Base-by-base conservation (phyloP, 2,797 vertebrate genomes). In the Kryptopterus vitreolus region DNA sequence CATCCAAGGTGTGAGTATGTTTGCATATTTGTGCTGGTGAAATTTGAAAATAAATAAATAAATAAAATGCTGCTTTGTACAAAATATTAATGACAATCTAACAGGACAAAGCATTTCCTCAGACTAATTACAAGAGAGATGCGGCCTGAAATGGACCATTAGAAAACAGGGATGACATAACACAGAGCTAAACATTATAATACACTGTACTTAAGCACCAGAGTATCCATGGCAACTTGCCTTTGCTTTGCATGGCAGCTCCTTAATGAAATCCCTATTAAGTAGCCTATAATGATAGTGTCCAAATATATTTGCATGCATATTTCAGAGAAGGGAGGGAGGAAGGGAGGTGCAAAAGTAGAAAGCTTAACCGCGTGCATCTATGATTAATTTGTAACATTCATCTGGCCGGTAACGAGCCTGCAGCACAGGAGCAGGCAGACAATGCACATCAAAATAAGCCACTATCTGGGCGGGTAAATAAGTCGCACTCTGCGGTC, bases 251-350 rank as follows among this genome's bases (percentile, higher is more conserved):
- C 90, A 91, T 87, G 89, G 88, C 88, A 87, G 89, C 89, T 87
- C 89, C 90, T 90, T 93, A 92, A 94, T 94, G 92, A 93, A 94
- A 92, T 92, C 90, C 90, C 89, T 93, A 92, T 93, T 94, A 93
- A 93, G 90, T 91, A 91, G 90, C 91, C 89, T 89, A 90, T 93
- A 92, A 94, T 93, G 90, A 93, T 88, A 90, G 88, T 90, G 90
- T 90, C 92, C 92, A 92, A 91, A 93, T 90, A 88, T 89, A 92
- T 94, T 93, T 92, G 91, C 92, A 93, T 94, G 92, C 89, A 89
- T 88, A 85, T 91, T 91, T 90, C 82, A 86, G 79, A 75, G 70
- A 55, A 70, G 78, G 76, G 81, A 62, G 50, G 55, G 33, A 58
- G 13, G 76, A 57, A 57, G 62, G 63, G 53, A 71, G n/a, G 79